phyloP scores from a whole-genome alignment of 1,140 invertebrate species.

The Eupristina koningsbergeri region DNA sequence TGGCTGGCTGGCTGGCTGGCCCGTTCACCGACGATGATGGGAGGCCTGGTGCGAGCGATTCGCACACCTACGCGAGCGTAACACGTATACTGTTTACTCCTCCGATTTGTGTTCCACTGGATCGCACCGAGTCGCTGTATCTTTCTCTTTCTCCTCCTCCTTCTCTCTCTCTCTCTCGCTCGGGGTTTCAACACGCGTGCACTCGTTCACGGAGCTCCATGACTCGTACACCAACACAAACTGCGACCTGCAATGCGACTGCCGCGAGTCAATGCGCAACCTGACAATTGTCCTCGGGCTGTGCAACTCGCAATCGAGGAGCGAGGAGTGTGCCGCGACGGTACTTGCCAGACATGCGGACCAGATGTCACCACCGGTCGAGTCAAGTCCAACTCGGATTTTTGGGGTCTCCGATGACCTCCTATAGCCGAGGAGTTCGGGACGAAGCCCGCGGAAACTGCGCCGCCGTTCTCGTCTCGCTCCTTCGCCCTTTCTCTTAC shows the following conservation, averaged over 20 bases:
- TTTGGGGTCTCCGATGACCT: not conserved
- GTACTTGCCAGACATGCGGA: not conserved
- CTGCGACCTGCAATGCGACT: no score
- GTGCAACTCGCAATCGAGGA: no score
- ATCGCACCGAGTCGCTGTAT: not conserved
- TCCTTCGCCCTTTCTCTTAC: not conserved
- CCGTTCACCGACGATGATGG: no score
- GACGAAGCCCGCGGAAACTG: slow-evolving; percentile 27
- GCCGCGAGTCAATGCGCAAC: no score
- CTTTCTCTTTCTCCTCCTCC: not conserved
- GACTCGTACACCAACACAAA: no score
- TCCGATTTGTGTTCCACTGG: not conserved
- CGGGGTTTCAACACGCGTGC: not conserved
- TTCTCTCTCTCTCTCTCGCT: not conserved
- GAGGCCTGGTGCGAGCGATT: not conserved
- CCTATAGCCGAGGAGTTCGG: not conserved
- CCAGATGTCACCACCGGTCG: slow-evolving; percentile 18
- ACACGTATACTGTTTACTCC: no score
- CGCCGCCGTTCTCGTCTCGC: slow-evolving; percentile 36
- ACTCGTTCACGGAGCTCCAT: not conserved
- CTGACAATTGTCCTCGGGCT: no score
- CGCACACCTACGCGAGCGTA: not conserved
- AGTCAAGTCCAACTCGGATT: not conserved
- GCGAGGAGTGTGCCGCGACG: not conserved
- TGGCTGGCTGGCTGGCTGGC: no score